Percentiles rank a stretch among this genome's conserved stretches.
These are phyloP conservation scores for Corythaixoides concolor DNA, from an alignment of 2,113 vertebrate species.

Conservation along the genomic window DNA sequence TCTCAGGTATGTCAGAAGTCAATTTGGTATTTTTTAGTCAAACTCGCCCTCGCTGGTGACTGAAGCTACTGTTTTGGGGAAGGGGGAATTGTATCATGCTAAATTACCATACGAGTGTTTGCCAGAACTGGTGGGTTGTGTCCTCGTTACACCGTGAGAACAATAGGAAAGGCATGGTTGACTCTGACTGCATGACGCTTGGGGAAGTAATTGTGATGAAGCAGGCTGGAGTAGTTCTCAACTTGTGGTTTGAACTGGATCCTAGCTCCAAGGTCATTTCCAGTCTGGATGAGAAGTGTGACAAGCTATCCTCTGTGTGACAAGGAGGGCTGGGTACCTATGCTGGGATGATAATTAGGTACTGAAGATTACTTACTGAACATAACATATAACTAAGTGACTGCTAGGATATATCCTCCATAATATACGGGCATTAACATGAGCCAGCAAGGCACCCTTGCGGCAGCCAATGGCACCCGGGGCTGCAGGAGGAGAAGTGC, in stretches of 20 bases:
- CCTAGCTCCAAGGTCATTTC: background rate
- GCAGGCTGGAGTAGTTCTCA: background rate
- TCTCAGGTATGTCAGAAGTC: background rate
- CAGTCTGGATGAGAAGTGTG: background rate
- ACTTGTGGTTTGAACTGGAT: background rate
- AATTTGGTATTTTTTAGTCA: background rate
- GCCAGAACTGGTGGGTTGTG: background rate
- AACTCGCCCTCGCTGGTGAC: background rate
- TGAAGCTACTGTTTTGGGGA: background rate
- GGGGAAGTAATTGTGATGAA: background rate
- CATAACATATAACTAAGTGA: background rate
- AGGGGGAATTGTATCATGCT: background rate
- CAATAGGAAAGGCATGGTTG: background rate
- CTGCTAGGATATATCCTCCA: fast-evolving
- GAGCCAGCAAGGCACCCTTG: background rate
- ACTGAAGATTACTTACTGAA: background rate
- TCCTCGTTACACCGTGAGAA: background rate
- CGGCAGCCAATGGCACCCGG: background rate
- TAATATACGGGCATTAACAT: background rate
- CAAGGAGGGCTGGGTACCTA: background rate
- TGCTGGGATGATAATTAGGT: background rate
- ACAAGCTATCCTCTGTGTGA: background rate
- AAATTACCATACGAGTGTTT: background rate
- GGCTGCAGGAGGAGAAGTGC: fast-evolving
- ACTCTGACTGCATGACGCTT: background rate